Base-by-base conservation (phyloP, 1,140 invertebrate genomes). In the Drosophila sproati region DNA sequence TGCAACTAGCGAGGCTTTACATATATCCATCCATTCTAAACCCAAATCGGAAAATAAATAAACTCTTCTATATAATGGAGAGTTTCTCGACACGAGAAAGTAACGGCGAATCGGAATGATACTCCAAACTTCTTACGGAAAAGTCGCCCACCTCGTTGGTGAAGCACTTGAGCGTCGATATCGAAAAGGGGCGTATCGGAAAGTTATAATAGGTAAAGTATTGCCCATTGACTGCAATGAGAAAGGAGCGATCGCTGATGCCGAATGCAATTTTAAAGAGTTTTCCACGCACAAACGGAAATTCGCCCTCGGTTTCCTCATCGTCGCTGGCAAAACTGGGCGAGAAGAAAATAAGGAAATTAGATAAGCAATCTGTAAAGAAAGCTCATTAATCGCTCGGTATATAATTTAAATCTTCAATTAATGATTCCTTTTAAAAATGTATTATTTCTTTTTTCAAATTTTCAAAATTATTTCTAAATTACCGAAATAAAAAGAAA, bases 191-290 rank as follows among this genome's bases (percentile, higher is more conserved):
- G 4, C 83, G 91, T 2, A 86, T 43, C 0, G 91, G 91, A 34
- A 91, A 92, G 51, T 92, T 92, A 32, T 91, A 92, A 41, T 92
- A 92, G 43, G 91, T 92, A 28, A 92, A 92, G 52, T 92, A 92
- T 64, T 91, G 90, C 0, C 91, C 91, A 77, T 92, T 92, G 8
- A 92, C 91, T 5, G 91, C 91, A 34, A 92, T 92, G 3, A 92
- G 74, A 41, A 92, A 91, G 10, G 91, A 91, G 5, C 88, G 86
- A 70, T 92, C 91, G 0, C 91, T 91, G n/a, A 91, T 78, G 2
- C 91, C 91, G 12, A 92, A 92, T 5, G 91, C 91, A 29, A 92
- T 92, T 50, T 92, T 92, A 43, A 92, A 92, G 7, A 91, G 76
- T 35, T 92, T 92, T 12, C 91, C 91, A 5, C 91, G 91, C 20